Conservation (phyloP, 92 coral and sea anemone genomes). For the Blastomussa wellsi region DNA sequence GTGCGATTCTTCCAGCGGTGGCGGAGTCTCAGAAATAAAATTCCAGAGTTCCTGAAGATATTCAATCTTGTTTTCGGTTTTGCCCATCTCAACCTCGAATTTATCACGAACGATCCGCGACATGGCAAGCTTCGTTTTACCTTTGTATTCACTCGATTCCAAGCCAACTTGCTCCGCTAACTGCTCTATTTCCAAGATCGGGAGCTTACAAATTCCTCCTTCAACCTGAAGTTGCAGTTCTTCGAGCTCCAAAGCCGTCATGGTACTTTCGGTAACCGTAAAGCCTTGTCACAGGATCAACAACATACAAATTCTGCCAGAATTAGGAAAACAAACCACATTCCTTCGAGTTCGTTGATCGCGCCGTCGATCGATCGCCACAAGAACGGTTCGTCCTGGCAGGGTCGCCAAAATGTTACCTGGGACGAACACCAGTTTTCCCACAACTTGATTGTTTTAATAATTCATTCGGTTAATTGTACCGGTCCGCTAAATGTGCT, state of each 20-base stretch:
- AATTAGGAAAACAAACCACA: too few relatives aligned
- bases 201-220: constrained; percentile 32
- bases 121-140: constrained; percentile 17
- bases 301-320: too few relatives aligned
- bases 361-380: too few relatives aligned
- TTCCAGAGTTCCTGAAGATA: not conserved
- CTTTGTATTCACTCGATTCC: constrained; percentile 27
- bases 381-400: too few relatives aligned
- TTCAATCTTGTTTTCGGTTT: constrained; percentile 5
- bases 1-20: not conserved
- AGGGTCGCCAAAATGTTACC: too few relatives aligned
- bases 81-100: not conserved
- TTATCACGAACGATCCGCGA: not conserved
- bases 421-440: too few relatives aligned
- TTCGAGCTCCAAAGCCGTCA: constrained; percentile 12
- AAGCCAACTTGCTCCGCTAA: constrained; percentile 22
- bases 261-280: not conserved
- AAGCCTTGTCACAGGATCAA: too few relatives aligned
- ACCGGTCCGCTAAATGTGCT: too few relatives aligned
- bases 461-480: too few relatives aligned
- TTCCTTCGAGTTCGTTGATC: too few relatives aligned
- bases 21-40: too few relatives aligned
- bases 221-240: constrained; percentile 14
- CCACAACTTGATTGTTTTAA: too few relatives aligned
- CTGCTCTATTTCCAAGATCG: constrained; percentile 25